Base-by-base conservation (phyloP, 2,797 vertebrate genomes). In the Threskiornis aethiopicus region DNA sequence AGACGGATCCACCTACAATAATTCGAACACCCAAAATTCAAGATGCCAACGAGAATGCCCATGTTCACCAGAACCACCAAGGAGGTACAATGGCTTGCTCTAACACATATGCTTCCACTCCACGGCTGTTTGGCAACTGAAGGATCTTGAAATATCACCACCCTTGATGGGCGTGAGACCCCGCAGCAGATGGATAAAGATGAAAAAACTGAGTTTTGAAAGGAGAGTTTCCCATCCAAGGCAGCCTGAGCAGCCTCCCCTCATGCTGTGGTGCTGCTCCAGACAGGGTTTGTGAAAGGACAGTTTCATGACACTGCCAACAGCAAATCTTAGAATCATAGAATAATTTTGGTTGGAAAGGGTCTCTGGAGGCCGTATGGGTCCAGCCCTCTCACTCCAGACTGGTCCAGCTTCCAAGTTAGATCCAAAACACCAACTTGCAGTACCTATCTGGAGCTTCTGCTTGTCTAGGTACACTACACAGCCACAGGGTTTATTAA, bases 1-100 rank as follows among this genome's bases (percentile, higher is more conserved):
- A 55, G 4, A 14, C 14, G 1, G 16, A 51, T 54, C 26, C 16
- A 57, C 13, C 29, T 26, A 5, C 0, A 0, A 4, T 12, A 25
- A 46, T 93, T 57, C 44, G 16, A 70, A 67, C 16, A 52, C 2
- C 4, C 13, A 39, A 49, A 90, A 49, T 35, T 54, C 42, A 76
- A 78, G 37, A 72, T 20, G 39, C 5, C 65, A 31, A 0, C 15
- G 65, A 51, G 42, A 77, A 73, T 61, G 11, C 24, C 22, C 11
- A 1, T 2, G 5, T 41, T 75, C 65, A 82, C 39, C 54, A 72
- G 41, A 84, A 67, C 17, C 25, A 35, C 51, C 16, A 42, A 46
- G 33, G 61, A 88, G 8, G 6, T 47, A 22, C 41, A 76, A 28
- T 28, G 46, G 24, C 58, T 84, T 84, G n/a, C 26, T 67, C 35